Conservation (phyloP, 2,797 vertebrate genomes). For the Acanthis flammea region DNA sequence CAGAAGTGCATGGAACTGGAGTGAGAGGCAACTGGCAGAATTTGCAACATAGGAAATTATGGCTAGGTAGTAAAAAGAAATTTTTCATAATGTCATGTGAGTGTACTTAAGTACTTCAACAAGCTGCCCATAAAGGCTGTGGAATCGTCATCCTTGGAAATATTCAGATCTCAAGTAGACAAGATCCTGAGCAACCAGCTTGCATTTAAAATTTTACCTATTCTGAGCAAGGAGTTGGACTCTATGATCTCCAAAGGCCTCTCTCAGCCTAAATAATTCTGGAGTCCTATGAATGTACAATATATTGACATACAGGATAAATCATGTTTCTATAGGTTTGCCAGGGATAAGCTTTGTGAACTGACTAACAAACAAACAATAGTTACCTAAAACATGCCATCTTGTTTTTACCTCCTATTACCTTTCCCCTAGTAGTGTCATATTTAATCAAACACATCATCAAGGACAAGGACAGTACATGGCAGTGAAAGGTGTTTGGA, state of each 20-base stretch:
- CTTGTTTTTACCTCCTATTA: not conserved
- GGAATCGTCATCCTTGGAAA: not conserved
- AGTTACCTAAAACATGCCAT: not conserved
- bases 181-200: not conserved
- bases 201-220: not conserved
- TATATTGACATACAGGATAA: not conserved
- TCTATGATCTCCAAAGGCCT: not conserved
- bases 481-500: not conserved
- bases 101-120: not conserved
- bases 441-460: not conserved
- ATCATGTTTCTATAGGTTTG: not conserved
- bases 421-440: not conserved
- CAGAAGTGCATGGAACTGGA: not conserved
- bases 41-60: not conserved
- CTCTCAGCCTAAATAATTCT: not conserved
- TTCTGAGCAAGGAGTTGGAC: not conserved
- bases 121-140: not conserved
- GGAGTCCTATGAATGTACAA: not conserved
- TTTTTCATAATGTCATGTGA: not conserved
- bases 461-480: not conserved
- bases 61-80: not conserved
- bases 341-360: not conserved
- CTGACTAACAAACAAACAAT: not conserved
- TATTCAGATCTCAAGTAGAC: not conserved
- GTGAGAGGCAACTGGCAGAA: not conserved